A percentile compares a stretch with the other conserved stretches of the same genome.
Conservation (phyloP, 2,888 invertebrate species). For the Erebia palarica region DNA sequence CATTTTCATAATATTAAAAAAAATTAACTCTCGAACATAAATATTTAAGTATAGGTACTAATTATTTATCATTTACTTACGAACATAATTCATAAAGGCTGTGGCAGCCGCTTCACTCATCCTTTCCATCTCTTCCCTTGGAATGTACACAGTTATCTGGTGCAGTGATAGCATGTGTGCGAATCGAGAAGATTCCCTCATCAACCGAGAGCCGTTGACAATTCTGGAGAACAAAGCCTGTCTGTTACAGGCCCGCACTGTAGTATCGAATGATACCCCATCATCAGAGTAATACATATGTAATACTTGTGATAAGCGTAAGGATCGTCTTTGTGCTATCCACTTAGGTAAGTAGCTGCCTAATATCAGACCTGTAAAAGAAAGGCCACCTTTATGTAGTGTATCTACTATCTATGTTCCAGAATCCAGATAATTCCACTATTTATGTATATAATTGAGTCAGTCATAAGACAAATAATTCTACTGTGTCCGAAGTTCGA, state of each 20-base stretch:
- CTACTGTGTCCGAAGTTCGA: too few relatives aligned
- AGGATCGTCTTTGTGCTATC: constrained; percentile 72
- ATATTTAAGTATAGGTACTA: background rate
- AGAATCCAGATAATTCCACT: too few relatives aligned
- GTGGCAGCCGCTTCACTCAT: constrained; percentile 73
- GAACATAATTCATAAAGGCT: constrained; percentile 76
- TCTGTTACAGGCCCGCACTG: constrained; percentile 83
- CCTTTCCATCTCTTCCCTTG: constrained; percentile 69
- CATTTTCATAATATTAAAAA: too few relatives aligned
- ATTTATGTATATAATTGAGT: too few relatives aligned
- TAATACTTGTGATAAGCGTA: constrained; percentile 84
- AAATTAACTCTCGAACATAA: too few relatives aligned
- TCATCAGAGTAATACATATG: constrained; percentile 87
- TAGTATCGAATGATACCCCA: constrained; percentile 81
- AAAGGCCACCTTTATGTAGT: background rate
- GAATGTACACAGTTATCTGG: constrained; percentile 71
- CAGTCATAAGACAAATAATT: too few relatives aligned
- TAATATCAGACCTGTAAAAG: constrained; percentile 79
- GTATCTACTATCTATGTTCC: too few relatives aligned
- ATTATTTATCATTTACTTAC: constrained; percentile 69
- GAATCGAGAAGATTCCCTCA: constrained; percentile 68
- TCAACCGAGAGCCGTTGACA: constrained; percentile 62
- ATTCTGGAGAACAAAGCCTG: constrained; percentile 68
- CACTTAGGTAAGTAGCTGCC: constrained; percentile 77
- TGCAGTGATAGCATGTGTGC: constrained; percentile 69